Evolutionary conservation across 2,888 invertebrate genomes (phyloP).

Genomic region (Cryptocephalus primarius): DNA sequence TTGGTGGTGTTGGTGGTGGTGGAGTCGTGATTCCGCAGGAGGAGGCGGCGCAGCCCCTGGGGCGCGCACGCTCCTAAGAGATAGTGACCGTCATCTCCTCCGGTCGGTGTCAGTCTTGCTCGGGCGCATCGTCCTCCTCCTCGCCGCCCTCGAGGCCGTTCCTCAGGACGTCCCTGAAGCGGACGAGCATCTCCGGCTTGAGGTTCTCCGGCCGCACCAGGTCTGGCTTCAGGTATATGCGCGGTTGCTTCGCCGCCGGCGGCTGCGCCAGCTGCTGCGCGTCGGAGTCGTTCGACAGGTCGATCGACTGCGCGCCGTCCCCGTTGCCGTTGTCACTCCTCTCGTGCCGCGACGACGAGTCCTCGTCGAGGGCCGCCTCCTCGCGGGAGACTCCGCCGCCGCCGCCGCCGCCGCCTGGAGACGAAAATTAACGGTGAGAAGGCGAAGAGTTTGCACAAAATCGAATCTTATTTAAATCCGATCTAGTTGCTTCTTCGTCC

Average conservation of each 20-base stretch:
- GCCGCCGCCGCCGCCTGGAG: too few species aligned
- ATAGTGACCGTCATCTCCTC: conserved; percentile 21
- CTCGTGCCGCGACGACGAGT: conserved; percentile 12
- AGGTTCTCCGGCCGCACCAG: conserved; percentile 37
- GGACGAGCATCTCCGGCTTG: conserved; percentile 37
- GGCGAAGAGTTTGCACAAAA: too few species aligned
- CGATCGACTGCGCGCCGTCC: conserved; percentile 32
- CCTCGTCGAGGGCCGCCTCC: conserved; percentile 16
- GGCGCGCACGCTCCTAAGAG: background rate
- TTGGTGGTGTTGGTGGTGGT: too few species aligned
- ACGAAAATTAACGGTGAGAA: too few species aligned
- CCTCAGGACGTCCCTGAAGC: conserved; percentile 30
- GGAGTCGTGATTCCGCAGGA: background rate
- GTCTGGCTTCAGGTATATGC: conserved; percentile 37
- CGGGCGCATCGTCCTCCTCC: conserved; percentile 10
- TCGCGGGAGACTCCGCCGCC: background rate
- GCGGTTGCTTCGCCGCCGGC: conserved; percentile 17
- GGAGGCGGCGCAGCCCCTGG: background rate
- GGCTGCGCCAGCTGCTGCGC: conserved; percentile 14
- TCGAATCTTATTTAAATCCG: too few species aligned
- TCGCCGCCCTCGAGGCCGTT: conserved; percentile 32
- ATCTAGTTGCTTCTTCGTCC: too few species aligned
- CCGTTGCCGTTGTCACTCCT: conserved; percentile 9
- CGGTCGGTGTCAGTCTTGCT: conserved; percentile 36
- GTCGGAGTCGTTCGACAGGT: conserved; percentile 36